phyloP scores from a whole-genome alignment of 2,113 vertebrate genomes.

The Rhinopomastus cyanomelas region DNA sequence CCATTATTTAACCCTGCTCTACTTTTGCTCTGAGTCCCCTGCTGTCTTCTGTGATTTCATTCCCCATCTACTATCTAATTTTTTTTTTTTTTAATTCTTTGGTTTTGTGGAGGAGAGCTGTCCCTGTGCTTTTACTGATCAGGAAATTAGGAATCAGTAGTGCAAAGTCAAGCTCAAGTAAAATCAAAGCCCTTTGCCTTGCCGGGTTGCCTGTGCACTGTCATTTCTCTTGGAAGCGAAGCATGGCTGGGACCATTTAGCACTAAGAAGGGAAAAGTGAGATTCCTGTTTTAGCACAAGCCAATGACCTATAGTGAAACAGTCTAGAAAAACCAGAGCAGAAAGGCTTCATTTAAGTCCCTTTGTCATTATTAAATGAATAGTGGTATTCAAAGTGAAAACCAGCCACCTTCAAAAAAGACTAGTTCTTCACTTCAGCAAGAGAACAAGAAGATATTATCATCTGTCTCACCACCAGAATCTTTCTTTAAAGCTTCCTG shows the following conservation, averaged over 20 bases:
- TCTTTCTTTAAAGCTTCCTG: neutral
- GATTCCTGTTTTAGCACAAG: neutral
- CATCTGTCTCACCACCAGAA: neutral
- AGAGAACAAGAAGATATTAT: neutral
- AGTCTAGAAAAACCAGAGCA: neutral
- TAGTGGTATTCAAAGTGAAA: neutral
- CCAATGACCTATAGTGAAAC: neutral
- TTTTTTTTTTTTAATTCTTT: no score
- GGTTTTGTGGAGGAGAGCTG: neutral
- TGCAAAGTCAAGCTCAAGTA: neutral
- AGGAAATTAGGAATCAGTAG: neutral
- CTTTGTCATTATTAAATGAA: neutral
- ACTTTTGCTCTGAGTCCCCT: neutral
- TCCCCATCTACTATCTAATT: neutral
- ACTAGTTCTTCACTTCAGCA: neutral
- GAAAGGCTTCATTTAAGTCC: neutral
- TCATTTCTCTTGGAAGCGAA: neutral
- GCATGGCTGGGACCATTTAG: neutral
- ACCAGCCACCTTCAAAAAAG: neutral
- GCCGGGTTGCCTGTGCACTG: neutral
- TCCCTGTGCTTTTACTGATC: neutral
- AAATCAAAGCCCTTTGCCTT: neutral
- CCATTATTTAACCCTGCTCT: conserved; percentile 45
- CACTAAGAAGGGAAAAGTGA: neutral
- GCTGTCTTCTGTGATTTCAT: neutral